Base-by-base conservation (phyloP, 2,888 invertebrate species). In the Plemyria rubiginata region DNA sequence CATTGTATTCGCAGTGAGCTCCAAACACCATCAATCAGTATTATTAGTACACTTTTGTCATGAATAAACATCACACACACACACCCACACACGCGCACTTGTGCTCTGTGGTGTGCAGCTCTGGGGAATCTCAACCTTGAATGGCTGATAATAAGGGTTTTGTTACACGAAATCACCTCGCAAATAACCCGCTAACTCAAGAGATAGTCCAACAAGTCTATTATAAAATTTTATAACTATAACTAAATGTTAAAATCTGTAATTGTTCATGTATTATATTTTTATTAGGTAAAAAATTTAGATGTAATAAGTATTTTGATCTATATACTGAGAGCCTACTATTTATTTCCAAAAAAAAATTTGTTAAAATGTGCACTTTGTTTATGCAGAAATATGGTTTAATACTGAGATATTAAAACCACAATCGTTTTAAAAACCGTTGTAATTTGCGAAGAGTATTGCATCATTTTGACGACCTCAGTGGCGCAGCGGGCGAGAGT, bases 11-110 rank as follows among this genome's bases (percentile, higher is more conserved):
- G 48, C 36, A 11, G 0, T 32, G 56, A 29, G 40, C 52, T 16
- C 55, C 54, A 54, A 60, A 41, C 54, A 57, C 46, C 56, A 65
- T 65, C 60, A 57, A 60, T 61, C 60, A 60, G 54, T 32, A 13
- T 46, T 52, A 65, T 57, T 60, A 65, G 57, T 43, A 45, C 64
- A 51, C 50, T 13, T 6, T 36, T 57, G 49, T 53, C 57, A 51
- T 57, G 54, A 58, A 61, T 51, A 60, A 60, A 65, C 64, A 57
- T 54, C 52, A 43, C 60, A 43, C 41, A 40, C 52, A 29, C 29
- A 55, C 60, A 43, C 41, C 46, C 52, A 29, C 29, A 55, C 40
- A 51, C 38, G 36, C 32, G 11, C 29, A 22, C 15, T 50, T 45
- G 16, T 46, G 28, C 13, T 8, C 15, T 55, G 46, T 15, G 13